phyloP scores from a whole-genome alignment of 2,888 invertebrate genomes.

The Aradus depressus region DNA sequence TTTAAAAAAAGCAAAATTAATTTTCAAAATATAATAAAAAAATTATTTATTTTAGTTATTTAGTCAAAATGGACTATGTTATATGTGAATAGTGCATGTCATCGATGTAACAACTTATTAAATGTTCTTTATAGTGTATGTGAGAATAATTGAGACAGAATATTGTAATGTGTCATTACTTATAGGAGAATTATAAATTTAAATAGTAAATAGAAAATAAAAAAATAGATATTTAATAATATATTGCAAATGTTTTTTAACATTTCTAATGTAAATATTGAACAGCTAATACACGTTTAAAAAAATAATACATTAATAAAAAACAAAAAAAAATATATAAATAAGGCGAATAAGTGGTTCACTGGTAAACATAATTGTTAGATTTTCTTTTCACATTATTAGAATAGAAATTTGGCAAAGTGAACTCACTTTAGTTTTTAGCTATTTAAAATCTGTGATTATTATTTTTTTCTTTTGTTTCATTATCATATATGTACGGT shows the following conservation, averaged over 20 bases:
- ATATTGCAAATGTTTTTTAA: slow-evolving; percentile 16
- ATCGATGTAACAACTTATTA: slow-evolving; percentile 20
- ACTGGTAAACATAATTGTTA: too few species aligned
- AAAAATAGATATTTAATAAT: slow-evolving; percentile 2
- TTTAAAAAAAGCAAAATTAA: slow-evolving; percentile 3
- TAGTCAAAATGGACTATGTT: slow-evolving; percentile 9
- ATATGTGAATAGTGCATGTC: slow-evolving; percentile 21
- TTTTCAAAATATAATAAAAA: not conserved
- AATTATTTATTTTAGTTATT: slow-evolving; percentile 8
- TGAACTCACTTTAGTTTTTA: slow-evolving; percentile 13
- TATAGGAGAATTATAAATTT: slow-evolving; percentile 10
- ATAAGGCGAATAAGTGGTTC: too few species aligned
- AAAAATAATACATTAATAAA: too few species aligned
- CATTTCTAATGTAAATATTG: slow-evolving; percentile 16
- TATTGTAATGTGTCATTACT: too few species aligned
- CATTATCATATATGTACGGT: slow-evolving; percentile 16
- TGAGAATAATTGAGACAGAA: slow-evolving; percentile 19
- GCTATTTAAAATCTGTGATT: slow-evolving; percentile 19
- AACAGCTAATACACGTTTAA: slow-evolving; percentile 4
- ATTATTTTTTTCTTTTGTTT: slow-evolving; percentile 15
- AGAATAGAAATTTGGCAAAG: slow-evolving; percentile 17
- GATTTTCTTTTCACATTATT: slow-evolving; percentile 16
- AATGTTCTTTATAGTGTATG: slow-evolving; percentile 25
- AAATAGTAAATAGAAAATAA: slow-evolving; percentile 9
- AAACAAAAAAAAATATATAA: too few species aligned